phyloP scores from a whole-genome alignment of 2,113 vertebrate species.

The Sterrhoptilus dennistouni region DNA sequence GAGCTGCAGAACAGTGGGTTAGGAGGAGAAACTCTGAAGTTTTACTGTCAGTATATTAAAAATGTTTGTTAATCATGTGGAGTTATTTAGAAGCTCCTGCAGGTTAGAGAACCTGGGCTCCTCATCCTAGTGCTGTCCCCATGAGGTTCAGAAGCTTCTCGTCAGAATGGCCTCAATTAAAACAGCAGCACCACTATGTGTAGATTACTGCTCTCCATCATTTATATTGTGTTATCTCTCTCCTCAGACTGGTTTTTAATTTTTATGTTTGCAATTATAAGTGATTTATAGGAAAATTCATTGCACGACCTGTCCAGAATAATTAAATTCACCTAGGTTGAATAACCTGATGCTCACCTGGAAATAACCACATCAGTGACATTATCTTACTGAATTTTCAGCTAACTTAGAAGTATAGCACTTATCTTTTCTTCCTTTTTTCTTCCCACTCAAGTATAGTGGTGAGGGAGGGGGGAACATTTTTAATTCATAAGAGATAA shows the following conservation, averaged over 20 bases:
- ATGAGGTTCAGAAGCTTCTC: slow-evolving; percentile 62
- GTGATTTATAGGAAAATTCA: slow-evolving; percentile 86
- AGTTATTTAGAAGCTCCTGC: slow-evolving; percentile 30
- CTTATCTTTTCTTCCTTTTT: not conserved
- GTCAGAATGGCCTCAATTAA: slow-evolving; percentile 72
- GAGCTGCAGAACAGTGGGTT: not conserved
- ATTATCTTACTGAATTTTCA: slow-evolving; percentile 73
- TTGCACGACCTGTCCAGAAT: slow-evolving; percentile 81
- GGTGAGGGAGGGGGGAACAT: slow-evolving; percentile 9
- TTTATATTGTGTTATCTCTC: slow-evolving; percentile 83
- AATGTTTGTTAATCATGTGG: slow-evolving; percentile 16
- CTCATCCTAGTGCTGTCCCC: slow-evolving; percentile 32
- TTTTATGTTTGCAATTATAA: slow-evolving; percentile 81
- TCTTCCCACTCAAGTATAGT: not conserved
- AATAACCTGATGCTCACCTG: slow-evolving; percentile 85
- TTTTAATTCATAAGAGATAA: slow-evolving; percentile 77
- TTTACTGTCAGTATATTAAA: slow-evolving; percentile 13
- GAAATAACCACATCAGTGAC: slow-evolving; percentile 79
- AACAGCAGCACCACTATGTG: slow-evolving; percentile 62
- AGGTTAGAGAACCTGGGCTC: not conserved
- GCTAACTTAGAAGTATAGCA: slow-evolving; percentile 37
- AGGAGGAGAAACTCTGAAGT: not conserved
- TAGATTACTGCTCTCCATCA: slow-evolving; percentile 74
- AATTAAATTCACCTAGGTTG: slow-evolving; percentile 90
- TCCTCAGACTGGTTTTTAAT: slow-evolving; percentile 85